Conservation (phyloP, 2,797 vertebrate species). For the Micromesistius poutassou region DNA sequence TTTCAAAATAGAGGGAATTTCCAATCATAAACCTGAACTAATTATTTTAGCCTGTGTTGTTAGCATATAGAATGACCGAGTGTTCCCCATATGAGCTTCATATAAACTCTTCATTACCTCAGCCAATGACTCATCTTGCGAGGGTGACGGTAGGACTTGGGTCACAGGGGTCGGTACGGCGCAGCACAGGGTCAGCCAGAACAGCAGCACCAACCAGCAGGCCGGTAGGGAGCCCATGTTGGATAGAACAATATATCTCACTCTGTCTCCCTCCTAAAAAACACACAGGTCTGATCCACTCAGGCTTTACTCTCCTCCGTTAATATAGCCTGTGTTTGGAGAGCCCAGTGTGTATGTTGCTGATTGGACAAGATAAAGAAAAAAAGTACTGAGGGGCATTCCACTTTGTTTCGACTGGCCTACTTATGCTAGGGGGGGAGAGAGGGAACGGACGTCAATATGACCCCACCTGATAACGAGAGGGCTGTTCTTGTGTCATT, state of each 20-base stretch:
- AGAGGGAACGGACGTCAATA: conserved; percentile 16
- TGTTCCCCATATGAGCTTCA: background rate
- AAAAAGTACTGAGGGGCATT: background rate
- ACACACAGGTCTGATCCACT: background rate
- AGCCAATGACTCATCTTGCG: conserved; percentile 36
- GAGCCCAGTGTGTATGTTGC: conserved; percentile 3
- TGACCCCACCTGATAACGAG: conserved; percentile 23
- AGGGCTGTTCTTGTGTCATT: background rate
- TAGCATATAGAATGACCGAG: background rate
- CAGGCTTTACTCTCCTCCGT: background rate
- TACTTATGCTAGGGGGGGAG: background rate
- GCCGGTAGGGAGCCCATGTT: conserved; percentile 29
- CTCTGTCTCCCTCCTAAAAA: background rate
- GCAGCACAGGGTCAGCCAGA: conserved; percentile 29
- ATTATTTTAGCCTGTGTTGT: background rate
- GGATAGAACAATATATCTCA: background rate
- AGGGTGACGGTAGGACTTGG: conserved; percentile 23
- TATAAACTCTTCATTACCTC: conserved; percentile 40
- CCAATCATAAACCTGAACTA: background rate
- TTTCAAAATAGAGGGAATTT: background rate
- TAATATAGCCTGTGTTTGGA: conserved; percentile 3
- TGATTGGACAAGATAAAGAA: background rate
- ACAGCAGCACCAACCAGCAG: conserved; percentile 37
- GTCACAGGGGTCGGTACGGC: conserved; percentile 42
- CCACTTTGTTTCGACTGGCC: conserved; percentile 10